Evolutionary conservation across 2,888 invertebrate species (phyloP).

Genomic region (Microctonus hyperodae): DNA sequence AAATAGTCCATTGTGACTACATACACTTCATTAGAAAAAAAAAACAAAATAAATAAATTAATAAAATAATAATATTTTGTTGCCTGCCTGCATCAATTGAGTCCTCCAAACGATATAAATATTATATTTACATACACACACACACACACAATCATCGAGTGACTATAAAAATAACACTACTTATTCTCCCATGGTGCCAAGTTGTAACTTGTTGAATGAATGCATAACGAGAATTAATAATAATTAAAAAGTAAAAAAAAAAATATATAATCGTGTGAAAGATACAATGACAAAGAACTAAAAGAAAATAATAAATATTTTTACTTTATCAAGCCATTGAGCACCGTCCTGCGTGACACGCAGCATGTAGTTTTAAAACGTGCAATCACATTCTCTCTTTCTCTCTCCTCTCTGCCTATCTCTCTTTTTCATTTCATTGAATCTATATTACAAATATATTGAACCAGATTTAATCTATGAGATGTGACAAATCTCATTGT

Average conservation of each 20-base stretch:
- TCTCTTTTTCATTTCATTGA: neutral
- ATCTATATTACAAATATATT: neutral
- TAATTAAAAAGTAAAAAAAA: neutral
- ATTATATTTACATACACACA: too few species aligned
- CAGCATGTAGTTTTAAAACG: slow-evolving; percentile 31
- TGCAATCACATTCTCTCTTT: slow-evolving; percentile 5
- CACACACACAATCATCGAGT: slow-evolving; percentile 1
- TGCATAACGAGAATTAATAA: neutral
- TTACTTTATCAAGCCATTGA: slow-evolving; percentile 27
- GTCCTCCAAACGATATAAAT: slow-evolving; percentile 18
- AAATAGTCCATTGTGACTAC: slow-evolving; percentile 20
- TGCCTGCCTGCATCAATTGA: slow-evolving; percentile 17
- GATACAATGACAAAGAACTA: slow-evolving; percentile 1
- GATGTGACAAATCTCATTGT: slow-evolving; percentile 10
- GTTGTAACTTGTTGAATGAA: slow-evolving; percentile 15
- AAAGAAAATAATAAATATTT: slow-evolving; percentile 15
- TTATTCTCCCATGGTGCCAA: slow-evolving; percentile 25
- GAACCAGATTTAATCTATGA: slow-evolving; percentile 15
- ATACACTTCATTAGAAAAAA: slow-evolving; percentile 27
- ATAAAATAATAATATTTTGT: too few species aligned
- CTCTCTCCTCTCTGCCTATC: slow-evolving; percentile 11
- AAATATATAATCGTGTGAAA: slow-evolving; percentile 1
- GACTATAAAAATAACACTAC: neutral
- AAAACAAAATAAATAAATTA: too few species aligned
- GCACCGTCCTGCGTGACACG: slow-evolving; percentile 43